Evolutionary conservation across 2,888 invertebrate species (phyloP).

Genomic region (Lasioglossum lativentre): DNA sequence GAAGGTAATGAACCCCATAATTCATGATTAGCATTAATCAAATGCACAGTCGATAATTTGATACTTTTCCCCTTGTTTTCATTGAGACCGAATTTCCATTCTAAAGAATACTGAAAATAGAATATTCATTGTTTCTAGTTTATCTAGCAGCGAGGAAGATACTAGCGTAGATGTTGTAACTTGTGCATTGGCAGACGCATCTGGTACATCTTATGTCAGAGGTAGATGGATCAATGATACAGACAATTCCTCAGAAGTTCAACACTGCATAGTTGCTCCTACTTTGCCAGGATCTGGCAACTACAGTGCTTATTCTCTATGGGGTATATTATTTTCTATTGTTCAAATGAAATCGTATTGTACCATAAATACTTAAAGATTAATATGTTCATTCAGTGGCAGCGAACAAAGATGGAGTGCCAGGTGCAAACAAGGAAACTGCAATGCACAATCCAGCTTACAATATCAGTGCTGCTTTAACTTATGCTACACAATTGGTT

Average conservation of each 20-base stretch:
- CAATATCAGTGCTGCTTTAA: constrained; percentile 92
- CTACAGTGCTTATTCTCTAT: constrained; percentile 91
- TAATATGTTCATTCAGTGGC: constrained; percentile 83
- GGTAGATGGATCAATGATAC: constrained; percentile 91
- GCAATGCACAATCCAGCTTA: constrained; percentile 89
- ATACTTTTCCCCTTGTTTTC: constrained; percentile 34
- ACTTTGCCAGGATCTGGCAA: constrained; percentile 94
- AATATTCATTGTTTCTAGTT: constrained; percentile 63
- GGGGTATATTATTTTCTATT: constrained; percentile 86
- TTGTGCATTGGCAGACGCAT: constrained; percentile 89
- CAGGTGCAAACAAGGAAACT: constrained; percentile 85
- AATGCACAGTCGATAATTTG: not conserved
- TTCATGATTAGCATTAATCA: constrained; percentile 7
- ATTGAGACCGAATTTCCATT: not conserved
- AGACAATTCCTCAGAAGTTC: constrained; percentile 89
- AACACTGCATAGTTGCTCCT: constrained; percentile 93
- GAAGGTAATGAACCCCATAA: constrained; percentile 80
- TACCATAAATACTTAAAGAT: constrained; percentile 23
- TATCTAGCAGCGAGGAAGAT: constrained; percentile 81
- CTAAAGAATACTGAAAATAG: not conserved
- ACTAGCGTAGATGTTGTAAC: constrained; percentile 80
- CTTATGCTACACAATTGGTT: constrained; percentile 94
- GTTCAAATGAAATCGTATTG: not conserved
- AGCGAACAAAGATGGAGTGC: constrained; percentile 86
- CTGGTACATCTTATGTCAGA: constrained; percentile 92